Percentiles rank a stretch among this genome's conserved stretches.
phyloP scores from a whole-genome alignment of 2,113 vertebrate species.

The Apistogramma diplotaenia region DNA sequence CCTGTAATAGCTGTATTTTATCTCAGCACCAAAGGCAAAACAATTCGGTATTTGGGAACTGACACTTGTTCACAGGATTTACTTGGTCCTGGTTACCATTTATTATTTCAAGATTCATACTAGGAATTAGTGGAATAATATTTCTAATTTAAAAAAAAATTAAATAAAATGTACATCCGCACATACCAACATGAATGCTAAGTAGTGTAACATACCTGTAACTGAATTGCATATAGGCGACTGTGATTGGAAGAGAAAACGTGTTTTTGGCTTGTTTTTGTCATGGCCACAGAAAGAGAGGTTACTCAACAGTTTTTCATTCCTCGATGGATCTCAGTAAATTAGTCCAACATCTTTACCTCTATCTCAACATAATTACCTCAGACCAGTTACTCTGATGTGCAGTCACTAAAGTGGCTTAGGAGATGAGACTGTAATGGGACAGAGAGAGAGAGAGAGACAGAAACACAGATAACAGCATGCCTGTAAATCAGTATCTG shows the following conservation, averaged over 20 bases:
- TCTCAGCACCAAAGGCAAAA: neutral
- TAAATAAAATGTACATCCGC: neutral
- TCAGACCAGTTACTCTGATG: constrained; percentile 29
- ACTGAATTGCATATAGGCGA: neutral
- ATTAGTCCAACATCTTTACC: constrained; percentile 47
- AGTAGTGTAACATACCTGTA: neutral
- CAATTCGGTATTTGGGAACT: neutral
- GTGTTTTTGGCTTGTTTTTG: neutral
- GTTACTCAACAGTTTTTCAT: neutral
- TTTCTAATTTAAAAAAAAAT: neutral
- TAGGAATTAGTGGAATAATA: neutral
- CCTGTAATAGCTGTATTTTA: neutral
- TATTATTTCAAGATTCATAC: neutral
- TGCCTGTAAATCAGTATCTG: neutral
- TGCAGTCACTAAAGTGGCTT: constrained; percentile 45
- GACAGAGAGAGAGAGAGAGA: neutral
- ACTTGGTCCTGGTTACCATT: neutral
- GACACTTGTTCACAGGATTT: neutral
- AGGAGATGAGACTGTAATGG: constrained; percentile 30
- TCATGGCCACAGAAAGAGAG: neutral
- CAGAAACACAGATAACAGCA: neutral
- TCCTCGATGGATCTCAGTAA: constrained; percentile 16
- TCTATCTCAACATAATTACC: constrained; percentile 50
- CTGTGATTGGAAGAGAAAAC: neutral
- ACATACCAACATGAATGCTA: neutral